These are phyloP conservation scores for Lepilemur septentrionalis DNA, from an alignment of 2,797 vertebrate species.

Conservation along the genomic window DNA sequence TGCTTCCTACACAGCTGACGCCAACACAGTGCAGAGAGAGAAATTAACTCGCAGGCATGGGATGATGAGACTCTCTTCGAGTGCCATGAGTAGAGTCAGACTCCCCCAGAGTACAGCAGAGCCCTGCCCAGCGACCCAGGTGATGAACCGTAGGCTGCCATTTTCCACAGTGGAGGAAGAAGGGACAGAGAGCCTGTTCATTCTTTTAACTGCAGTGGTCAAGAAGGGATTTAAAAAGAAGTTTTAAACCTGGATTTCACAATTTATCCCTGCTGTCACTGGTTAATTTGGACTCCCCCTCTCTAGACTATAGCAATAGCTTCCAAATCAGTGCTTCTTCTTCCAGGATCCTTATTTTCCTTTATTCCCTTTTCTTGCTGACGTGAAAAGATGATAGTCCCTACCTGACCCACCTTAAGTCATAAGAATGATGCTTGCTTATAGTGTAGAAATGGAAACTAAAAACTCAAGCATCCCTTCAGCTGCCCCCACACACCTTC, in stretches of 20 bases:
- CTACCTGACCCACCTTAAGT: neutral
- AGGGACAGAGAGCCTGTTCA: neutral
- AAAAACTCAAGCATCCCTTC: neutral
- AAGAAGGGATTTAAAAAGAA: neutral
- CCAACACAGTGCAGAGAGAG: neutral
- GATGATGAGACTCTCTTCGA: neutral
- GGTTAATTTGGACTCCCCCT: neutral
- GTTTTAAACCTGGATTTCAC: neutral
- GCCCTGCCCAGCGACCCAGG: neutral
- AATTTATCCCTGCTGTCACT: neutral
- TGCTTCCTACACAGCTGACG: neutral
- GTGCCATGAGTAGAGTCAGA: neutral
- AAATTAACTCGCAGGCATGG: neutral
- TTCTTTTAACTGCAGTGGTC: neutral
- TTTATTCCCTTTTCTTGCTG: neutral
- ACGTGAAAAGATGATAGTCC: neutral
- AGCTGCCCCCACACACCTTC: neutral
- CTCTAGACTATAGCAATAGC: neutral
- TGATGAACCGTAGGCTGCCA: neutral
- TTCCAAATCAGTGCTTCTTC: neutral
- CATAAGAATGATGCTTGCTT: constrained; percentile 10
- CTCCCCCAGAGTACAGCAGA: neutral
- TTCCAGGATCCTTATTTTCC: constrained; percentile 1
- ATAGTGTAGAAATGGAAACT: neutral
- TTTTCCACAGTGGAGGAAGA: neutral